Conservation (phyloP, 2,888 invertebrate species). For the Xylophagus ater region DNA sequence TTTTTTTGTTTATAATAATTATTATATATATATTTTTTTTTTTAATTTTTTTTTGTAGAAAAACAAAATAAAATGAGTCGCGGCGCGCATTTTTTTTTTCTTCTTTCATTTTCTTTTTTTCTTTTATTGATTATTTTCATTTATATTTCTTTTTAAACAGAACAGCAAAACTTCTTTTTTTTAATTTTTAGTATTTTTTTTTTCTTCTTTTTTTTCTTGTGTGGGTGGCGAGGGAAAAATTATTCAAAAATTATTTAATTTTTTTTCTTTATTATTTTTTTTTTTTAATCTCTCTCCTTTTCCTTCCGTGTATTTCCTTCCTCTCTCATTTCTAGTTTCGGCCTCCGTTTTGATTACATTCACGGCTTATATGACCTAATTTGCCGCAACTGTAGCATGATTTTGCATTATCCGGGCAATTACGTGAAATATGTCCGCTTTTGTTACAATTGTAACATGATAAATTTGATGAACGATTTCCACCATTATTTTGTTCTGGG, state of each 20-base stretch:
- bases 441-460: slow-evolving; percentile 94
- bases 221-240: too few relatives aligned
- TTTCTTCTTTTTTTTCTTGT: background rate
- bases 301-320: slow-evolving; percentile 4
- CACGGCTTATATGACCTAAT: slow-evolving; percentile 81
- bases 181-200: too few relatives aligned
- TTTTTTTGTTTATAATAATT: background rate
- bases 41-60: too few relatives aligned
- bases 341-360: slow-evolving; percentile 66
- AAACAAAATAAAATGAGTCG: slow-evolving; percentile 14
- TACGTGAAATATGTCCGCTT: slow-evolving; percentile 82
- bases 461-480: slow-evolving; percentile 33
- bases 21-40: too few relatives aligned
- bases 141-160: background rate
- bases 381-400: slow-evolving; percentile 90
- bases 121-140: background rate
- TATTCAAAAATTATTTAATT: too few relatives aligned
- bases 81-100: slow-evolving; percentile 9
- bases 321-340: slow-evolving; percentile 29
- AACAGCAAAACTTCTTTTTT: too few relatives aligned
- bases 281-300: too few relatives aligned
- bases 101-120: background rate
- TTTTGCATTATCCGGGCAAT: slow-evolving; percentile 72
- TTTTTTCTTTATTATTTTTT: slow-evolving; percentile 7
- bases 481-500: slow-evolving; percentile 49